Percentiles rank a stretch among this genome's conserved stretches.
Conservation (phyloP, 2,113 vertebrate genomes). For the Datnioides undecimradiatus region DNA sequence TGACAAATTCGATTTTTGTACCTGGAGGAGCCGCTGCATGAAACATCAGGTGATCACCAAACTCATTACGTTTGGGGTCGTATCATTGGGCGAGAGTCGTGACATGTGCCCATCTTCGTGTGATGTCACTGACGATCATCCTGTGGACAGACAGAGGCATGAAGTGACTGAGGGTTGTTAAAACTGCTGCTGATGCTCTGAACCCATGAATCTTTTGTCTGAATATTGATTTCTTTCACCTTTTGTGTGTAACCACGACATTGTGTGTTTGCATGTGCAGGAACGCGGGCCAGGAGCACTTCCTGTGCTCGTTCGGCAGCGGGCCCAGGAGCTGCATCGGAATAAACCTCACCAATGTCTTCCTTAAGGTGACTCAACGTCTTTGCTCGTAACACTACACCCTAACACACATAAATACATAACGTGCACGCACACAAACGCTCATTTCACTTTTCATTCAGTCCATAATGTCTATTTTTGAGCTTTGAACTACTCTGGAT, state of each 20-base stretch:
- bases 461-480: not conserved
- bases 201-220: not conserved
- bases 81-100: not conserved
- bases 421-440: not conserved
- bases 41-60: no score
- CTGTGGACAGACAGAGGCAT: not conserved
- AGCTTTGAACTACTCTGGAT: no score
- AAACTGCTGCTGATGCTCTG: no score
- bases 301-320: constrained; percentile 74
- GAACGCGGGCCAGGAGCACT: constrained; percentile 74
- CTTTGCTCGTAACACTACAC: not conserved
- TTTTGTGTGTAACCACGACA: constrained; percentile 7
- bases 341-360: constrained; percentile 62
- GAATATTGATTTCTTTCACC: constrained; percentile 2
- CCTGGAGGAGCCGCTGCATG: no score
- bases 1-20: no score
- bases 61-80: no score
- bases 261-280: constrained; percentile 50
- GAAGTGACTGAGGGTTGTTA: no score
- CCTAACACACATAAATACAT: not conserved
- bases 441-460: not conserved
- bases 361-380: constrained; percentile 71
- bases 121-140: constrained; percentile 16
- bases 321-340: constrained; percentile 73
- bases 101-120: not conserved